These are phyloP conservation scores for Salminus brasiliensis DNA, from an alignment of 2,113 vertebrate species.

Conservation along the genomic window DNA sequence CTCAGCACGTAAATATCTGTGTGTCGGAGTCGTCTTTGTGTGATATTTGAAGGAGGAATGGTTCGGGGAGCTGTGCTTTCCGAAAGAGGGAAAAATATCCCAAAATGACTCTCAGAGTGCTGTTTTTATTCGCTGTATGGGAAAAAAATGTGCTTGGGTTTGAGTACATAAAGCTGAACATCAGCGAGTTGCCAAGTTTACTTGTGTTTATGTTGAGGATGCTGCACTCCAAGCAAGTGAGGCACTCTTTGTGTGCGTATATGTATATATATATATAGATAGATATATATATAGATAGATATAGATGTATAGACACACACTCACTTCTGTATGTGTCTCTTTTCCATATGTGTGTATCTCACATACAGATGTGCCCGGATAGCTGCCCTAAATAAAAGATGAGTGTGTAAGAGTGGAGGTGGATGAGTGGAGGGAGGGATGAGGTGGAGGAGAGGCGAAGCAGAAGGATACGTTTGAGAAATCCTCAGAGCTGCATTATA, in stretches of 20 bases:
- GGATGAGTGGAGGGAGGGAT: slow-evolving; percentile 17
- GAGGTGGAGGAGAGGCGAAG: slow-evolving; percentile 8
- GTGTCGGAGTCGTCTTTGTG: neutral
- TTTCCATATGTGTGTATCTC: neutral
- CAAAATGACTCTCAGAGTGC: neutral
- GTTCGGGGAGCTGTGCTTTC: neutral
- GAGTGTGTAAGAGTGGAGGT: too few species aligned
- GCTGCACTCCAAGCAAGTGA: too few species aligned
- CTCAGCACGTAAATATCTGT: neutral
- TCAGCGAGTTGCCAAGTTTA: too few species aligned
- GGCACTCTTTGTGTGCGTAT: too few species aligned
- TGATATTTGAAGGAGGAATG: neutral
- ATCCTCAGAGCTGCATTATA: too few species aligned
- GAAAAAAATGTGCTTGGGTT: neutral
- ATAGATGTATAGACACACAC: too few species aligned
- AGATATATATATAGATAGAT: too few species aligned
- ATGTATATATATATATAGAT: too few species aligned
- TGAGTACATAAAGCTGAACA: neutral
- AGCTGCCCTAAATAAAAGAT: slow-evolving; percentile 37
- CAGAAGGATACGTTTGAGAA: neutral
- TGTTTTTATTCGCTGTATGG: neutral
- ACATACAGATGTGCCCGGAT: neutral
- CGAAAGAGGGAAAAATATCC: neutral
- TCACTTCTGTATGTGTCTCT: too few species aligned
- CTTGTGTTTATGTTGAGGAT: too few species aligned